Conservation (phyloP, 2,797 vertebrate species). For the Toxotes lorentzi region DNA sequence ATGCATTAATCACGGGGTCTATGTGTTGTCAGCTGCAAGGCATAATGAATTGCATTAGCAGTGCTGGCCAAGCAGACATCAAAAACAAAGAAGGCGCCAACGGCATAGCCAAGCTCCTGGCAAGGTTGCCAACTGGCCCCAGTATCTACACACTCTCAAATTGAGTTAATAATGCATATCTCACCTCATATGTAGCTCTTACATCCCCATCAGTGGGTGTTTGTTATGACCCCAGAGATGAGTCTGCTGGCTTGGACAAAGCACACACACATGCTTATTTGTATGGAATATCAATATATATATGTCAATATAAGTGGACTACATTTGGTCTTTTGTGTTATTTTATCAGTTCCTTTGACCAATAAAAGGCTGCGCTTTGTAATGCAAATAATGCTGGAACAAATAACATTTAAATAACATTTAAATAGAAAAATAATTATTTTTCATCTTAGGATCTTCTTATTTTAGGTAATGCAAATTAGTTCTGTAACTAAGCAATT, state of each 20-base stretch:
- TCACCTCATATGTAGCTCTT: constrained; percentile 68
- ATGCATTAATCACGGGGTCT: constrained; percentile 75
- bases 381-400: constrained; percentile 22
- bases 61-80: constrained; percentile 71
- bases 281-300: not conserved
- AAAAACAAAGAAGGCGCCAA: constrained; percentile 62
- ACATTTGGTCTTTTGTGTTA: constrained; percentile 8
- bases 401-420: constrained; percentile 41
- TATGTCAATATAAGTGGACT: not conserved
- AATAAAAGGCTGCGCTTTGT: constrained; percentile 3
- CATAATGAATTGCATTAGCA: constrained; percentile 73
- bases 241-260: constrained; percentile 9
- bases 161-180: constrained; percentile 64
- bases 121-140: constrained; percentile 70
- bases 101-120: constrained; percentile 64
- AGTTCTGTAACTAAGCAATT: not conserved
- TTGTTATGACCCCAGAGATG: constrained; percentile 51
- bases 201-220: constrained; percentile 67
- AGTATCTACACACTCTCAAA: constrained; percentile 51
- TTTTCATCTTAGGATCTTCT: not conserved
- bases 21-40: constrained; percentile 63
- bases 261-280: not conserved
- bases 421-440: constrained; percentile 5
- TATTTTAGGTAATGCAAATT: constrained; percentile 19
- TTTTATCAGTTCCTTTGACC: constrained; percentile 12